These are phyloP conservation scores for Sphaerodactylus townsendi DNA, from an alignment of 2,113 vertebrate species.

Conservation along the genomic window DNA sequence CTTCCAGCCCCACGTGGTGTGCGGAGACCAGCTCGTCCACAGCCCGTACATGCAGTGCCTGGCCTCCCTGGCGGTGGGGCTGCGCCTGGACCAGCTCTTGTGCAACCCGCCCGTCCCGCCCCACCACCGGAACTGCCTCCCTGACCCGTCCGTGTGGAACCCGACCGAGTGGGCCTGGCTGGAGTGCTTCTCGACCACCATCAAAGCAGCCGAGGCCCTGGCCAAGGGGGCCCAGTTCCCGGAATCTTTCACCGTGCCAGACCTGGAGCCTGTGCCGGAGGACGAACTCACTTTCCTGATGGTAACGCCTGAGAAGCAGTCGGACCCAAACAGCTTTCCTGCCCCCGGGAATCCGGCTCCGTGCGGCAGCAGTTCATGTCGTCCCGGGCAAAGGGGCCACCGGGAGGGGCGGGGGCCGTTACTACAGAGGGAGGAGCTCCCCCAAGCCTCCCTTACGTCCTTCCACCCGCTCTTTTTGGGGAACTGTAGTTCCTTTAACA, in stretches of 20 bases:
- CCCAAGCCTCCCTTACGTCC: no score
- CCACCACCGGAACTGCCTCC: slow-evolving; percentile 81
- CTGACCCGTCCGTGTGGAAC: slow-evolving; percentile 84
- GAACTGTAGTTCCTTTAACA: no score
- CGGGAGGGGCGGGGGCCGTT: no score
- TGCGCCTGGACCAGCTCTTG: slow-evolving; percentile 90
- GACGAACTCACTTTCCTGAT: slow-evolving; percentile 91
- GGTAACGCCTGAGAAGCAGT: slow-evolving; percentile 71
- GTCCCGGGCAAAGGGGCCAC: no score
- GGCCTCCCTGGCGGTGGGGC: slow-evolving; percentile 91
- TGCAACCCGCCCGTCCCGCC: slow-evolving; percentile 86
- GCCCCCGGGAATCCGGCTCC: no score
- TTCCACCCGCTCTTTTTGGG: no score
- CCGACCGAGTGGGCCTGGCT: slow-evolving; percentile 95
- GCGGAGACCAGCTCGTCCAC: slow-evolving; percentile 96
- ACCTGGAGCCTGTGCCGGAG: slow-evolving; percentile 92
- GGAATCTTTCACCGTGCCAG: slow-evolving; percentile 90
- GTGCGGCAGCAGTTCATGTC: no score
- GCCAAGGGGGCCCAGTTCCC: slow-evolving; percentile 89
- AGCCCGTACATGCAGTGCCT: slow-evolving; percentile 98
- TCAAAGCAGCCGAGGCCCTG: slow-evolving; percentile 94
- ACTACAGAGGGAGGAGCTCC: no score
- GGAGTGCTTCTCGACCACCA: slow-evolving; percentile 93
- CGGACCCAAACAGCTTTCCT: no score
- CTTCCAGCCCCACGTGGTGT: slow-evolving; percentile 91